phyloP scores from a whole-genome alignment of 1,140 invertebrate species.

The Rhysida immarginata region DNA sequence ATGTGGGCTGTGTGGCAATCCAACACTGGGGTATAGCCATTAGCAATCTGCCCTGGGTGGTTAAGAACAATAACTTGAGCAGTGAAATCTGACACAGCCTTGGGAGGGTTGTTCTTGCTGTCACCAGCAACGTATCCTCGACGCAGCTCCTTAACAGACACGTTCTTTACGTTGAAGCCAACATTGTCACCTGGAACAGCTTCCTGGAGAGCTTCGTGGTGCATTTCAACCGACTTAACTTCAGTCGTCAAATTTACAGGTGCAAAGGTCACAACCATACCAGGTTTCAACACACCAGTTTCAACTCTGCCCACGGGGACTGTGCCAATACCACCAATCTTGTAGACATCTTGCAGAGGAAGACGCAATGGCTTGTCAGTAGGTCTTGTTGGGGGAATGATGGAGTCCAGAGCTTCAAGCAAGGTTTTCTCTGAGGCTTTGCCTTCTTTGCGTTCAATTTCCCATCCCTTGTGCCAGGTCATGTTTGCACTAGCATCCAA shows the following conservation, averaged over 20 bases:
- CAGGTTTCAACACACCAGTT: conserved; percentile 92
- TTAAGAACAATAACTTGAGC: conserved; percentile 96
- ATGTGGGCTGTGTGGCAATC: conserved; percentile 99
- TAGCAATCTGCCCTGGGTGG: conserved; percentile 92
- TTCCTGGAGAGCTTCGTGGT: conserved; percentile 88
- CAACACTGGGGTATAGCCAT: conserved; percentile 92
- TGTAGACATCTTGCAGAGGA: conserved; percentile 95
- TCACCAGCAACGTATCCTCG: conserved; percentile 95
- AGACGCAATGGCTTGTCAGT: conserved; percentile 92
- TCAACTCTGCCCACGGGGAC: conserved; percentile 97
- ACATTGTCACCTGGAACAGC: conserved; percentile 96
- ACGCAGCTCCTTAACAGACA: conserved; percentile 93
- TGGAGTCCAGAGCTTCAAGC: conserved; percentile 86
- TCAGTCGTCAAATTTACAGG: conserved; percentile 89
- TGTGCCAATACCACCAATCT: conserved; percentile 98
- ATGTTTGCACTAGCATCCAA: conserved; percentile 80
- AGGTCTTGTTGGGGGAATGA: conserved; percentile 78
- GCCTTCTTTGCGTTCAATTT: conserved; percentile 78
- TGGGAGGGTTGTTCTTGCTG: conserved; percentile 88
- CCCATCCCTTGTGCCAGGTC: conserved; percentile 95
- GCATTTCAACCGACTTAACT: conserved; percentile 99
- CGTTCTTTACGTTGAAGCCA: conserved; percentile 99
- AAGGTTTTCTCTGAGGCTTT: conserved; percentile 75
- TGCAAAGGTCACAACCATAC: conserved; percentile 95
- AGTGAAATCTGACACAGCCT: conserved; percentile 77